Percentiles rank a stretch among this genome's conserved stretches.
Evolutionary conservation across 2,888 invertebrate genomes (phyloP).

Genomic region (Aphrophora alni): DNA sequence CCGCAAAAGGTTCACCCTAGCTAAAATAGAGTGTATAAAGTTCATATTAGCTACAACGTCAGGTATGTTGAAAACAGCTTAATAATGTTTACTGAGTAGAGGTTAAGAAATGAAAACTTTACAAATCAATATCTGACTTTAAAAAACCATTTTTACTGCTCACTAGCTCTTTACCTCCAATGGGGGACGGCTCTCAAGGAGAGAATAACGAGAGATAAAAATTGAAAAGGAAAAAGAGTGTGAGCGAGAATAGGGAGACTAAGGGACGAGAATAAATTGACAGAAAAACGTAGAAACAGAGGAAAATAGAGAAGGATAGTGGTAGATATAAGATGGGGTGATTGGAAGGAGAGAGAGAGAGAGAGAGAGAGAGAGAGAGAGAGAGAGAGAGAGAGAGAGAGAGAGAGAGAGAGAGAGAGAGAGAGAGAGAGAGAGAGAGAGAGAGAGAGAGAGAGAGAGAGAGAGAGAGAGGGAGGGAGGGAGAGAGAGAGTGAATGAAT

Average conservation of each 20-base stretch:
- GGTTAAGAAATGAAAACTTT: too few relatives aligned
- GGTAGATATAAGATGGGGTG: too few relatives aligned
- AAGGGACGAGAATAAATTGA: neutral
- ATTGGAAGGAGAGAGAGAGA: slow-evolving; percentile 19
- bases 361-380: slow-evolving; percentile 23
- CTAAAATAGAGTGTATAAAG: too few relatives aligned
- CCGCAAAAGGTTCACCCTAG: too few relatives aligned
- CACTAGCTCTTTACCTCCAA: too few relatives aligned
- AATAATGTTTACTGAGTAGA: too few relatives aligned
- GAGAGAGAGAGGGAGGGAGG: neutral
- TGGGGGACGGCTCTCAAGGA: too few relatives aligned
- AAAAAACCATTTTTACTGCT: too few relatives aligned
- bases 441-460: slow-evolving; percentile 13
- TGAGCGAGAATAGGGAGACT: neutral
- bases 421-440: slow-evolving; percentile 13
- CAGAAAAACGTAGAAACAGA: neutral
- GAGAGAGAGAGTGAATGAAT: too few relatives aligned
- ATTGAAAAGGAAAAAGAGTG: neutral
- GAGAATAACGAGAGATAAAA: neutral
- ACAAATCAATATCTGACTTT: too few relatives aligned
- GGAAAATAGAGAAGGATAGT: neutral
- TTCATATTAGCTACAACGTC: too few relatives aligned
- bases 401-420: slow-evolving; percentile 13
- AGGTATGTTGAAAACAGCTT: too few relatives aligned
- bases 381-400: slow-evolving; percentile 19